Evolutionary conservation across 2,888 invertebrate species (phyloP).

Genomic region (Tillus elongatus): DNA sequence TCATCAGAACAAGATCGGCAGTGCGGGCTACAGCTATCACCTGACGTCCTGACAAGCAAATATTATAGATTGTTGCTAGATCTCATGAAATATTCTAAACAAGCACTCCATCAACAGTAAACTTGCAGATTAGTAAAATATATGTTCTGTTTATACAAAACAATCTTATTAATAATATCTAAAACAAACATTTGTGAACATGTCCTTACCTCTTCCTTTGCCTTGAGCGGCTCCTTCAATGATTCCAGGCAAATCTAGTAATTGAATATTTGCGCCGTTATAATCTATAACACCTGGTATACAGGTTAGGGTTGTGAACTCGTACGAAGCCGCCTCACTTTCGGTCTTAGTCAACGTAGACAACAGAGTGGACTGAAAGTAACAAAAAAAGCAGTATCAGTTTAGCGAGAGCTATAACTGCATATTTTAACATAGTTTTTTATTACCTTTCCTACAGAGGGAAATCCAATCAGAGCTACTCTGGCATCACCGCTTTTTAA

Average conservation of each 20-base stretch:
- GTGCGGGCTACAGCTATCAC: constrained; percentile 98
- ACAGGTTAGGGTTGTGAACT: constrained; percentile 97
- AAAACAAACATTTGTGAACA: too few relatives aligned
- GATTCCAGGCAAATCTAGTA: constrained; percentile 97
- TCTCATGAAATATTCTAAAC: too few relatives aligned
- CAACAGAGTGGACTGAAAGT: constrained; percentile 80
- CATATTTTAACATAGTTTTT: constrained; percentile 8
- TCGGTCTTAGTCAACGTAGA: constrained; percentile 93
- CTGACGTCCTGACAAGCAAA: constrained; percentile 35
- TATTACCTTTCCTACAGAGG: constrained; percentile 88
- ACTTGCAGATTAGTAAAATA: too few relatives aligned
- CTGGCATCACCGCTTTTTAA: constrained; percentile 98
- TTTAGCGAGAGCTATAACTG: too few relatives aligned
- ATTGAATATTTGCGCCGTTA: constrained; percentile 96
- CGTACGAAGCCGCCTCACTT: constrained; percentile 95
- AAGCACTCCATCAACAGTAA: too few relatives aligned
- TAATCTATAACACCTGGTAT: constrained; percentile 99
- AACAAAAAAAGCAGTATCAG: too few relatives aligned
- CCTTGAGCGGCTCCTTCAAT: constrained; percentile 96
- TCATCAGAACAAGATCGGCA: constrained; percentile 96
- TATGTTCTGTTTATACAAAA: too few relatives aligned
- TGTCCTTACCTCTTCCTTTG: constrained; percentile 37
- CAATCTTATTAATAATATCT: too few relatives aligned
- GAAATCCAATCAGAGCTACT: constrained; percentile 96
- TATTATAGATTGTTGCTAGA: too few relatives aligned